These are phyloP conservation scores for Heteractis magnifica DNA, from an alignment of 92 coral and sea anemone genomes.

Conservation along the genomic window DNA sequence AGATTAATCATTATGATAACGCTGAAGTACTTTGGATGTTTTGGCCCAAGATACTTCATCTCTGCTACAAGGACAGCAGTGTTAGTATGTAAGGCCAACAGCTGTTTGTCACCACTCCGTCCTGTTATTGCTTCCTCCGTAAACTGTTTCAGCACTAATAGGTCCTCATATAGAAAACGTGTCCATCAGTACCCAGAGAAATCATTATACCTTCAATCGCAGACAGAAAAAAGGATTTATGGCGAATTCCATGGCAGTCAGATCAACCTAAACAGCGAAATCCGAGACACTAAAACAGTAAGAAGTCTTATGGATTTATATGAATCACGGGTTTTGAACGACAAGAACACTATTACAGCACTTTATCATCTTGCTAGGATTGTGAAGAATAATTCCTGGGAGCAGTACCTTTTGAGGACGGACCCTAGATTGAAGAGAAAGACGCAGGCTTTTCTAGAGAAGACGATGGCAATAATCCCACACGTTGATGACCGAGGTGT, in stretches of 20 bases:
- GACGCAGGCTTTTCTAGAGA: conserved; percentile 13
- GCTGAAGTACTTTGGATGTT: conserved; percentile 1
- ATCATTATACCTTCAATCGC: not conserved
- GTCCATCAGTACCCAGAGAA: conserved; percentile 2
- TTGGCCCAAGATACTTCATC: not conserved
- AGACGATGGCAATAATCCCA: conserved; percentile 1
- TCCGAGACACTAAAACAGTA: conserved; percentile 14
- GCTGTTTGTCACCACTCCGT: not conserved
- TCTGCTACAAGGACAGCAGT: not conserved
- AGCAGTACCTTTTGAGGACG: conserved; percentile 19
- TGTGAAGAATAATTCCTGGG: conserved; percentile 18
- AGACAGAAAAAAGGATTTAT: not conserved
- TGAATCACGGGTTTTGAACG: conserved; percentile 25
- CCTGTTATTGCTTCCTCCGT: not conserved
- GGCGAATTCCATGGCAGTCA: conserved; percentile 38
- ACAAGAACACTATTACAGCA: conserved; percentile 27
- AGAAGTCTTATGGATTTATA: conserved; percentile 21
- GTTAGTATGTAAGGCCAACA: not conserved
- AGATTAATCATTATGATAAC: not conserved
- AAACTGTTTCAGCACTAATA: not conserved
- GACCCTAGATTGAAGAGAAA: conserved; percentile 11
- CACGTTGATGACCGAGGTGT: conserved; percentile 35
- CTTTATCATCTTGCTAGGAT: conserved; percentile 41
- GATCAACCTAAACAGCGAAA: conserved; percentile 22
- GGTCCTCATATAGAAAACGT: not conserved